These are phyloP conservation scores for Hirtodrosophila duncani DNA, from an alignment of 2,888 invertebrate genomes.

Conservation along the genomic window DNA sequence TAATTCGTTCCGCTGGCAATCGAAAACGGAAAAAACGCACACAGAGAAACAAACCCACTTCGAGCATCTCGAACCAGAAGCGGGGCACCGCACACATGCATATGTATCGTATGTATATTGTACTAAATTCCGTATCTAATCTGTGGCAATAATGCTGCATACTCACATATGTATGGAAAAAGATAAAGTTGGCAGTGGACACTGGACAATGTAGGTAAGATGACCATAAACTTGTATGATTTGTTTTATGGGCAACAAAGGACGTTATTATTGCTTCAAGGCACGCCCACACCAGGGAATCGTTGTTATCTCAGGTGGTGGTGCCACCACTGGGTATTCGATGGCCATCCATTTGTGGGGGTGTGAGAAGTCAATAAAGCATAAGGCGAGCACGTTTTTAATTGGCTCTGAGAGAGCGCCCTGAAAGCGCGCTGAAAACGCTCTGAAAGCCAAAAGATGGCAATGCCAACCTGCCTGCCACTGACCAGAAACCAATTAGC, in stretches of 20 bases:
- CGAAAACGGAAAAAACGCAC: slow-evolving; percentile 28
- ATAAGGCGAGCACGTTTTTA: slow-evolving; percentile 73
- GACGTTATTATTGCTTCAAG: slow-evolving; percentile 72
- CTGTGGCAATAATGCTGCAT: slow-evolving; percentile 73
- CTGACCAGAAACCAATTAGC: slow-evolving; percentile 71
- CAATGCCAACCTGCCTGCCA: slow-evolving; percentile 21
- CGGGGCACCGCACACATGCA: background rate
- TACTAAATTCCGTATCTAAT: slow-evolving; percentile 73
- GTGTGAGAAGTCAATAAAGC: slow-evolving; percentile 65
- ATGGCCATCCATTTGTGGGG: background rate
- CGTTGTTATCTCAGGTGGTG: slow-evolving; percentile 1
- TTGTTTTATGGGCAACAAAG: slow-evolving; percentile 72
- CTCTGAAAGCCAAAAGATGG: too few species aligned
- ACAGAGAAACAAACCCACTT: slow-evolving; percentile 19
- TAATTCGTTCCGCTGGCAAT: slow-evolving; percentile 72
- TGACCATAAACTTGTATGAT: slow-evolving; percentile 74
- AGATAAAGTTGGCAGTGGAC: slow-evolving; percentile 70
- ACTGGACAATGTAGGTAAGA: slow-evolving; percentile 57
- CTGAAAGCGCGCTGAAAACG: slow-evolving; percentile 47
- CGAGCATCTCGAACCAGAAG: slow-evolving; percentile 1
- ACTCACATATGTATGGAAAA: too few species aligned
- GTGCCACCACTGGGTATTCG: slow-evolving; percentile 32
- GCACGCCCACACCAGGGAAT: slow-evolving; percentile 51
- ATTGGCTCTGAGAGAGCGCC: slow-evolving; percentile 65
- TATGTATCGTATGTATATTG: slow-evolving; percentile 19